A percentile compares a stretch with the other conserved stretches of the same genome.
These are phyloP conservation scores for Mobula birostris DNA, from an alignment of 2,113 vertebrate genomes.

Conservation along the genomic window DNA sequence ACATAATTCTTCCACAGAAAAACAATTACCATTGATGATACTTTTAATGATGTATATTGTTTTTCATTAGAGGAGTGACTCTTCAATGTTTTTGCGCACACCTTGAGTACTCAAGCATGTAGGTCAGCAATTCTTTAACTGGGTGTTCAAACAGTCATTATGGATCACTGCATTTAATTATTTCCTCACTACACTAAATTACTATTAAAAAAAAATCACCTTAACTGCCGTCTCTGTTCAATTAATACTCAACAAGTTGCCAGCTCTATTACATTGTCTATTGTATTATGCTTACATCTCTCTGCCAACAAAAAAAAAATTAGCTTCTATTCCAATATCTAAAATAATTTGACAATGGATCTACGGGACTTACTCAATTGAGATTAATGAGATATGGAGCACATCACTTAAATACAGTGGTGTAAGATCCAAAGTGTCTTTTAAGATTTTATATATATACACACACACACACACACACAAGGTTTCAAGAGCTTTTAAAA, in stretches of 20 bases:
- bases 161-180: constrained; percentile 26
- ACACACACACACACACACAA: no score
- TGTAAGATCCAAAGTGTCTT: background rate
- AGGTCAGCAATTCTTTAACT: constrained; percentile 28
- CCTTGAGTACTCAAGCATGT: background rate
- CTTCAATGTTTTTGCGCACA: background rate
- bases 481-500: background rate
- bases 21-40: constrained; percentile 6
- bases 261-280: background rate
- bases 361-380: background rate
- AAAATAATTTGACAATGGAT: background rate
- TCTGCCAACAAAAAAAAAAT: constrained; percentile 6
- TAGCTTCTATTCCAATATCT: background rate
- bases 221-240: constrained; percentile 20
- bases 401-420: background rate
- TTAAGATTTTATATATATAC: background rate
- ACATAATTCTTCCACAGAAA: background rate
- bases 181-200: constrained; percentile 18
- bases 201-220: background rate
- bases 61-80: constrained; percentile 9
- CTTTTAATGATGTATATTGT: constrained; percentile 15
- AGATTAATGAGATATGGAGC: background rate
- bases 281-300: background rate
- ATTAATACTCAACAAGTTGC: constrained; percentile 31
- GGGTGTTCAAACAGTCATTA: constrained; percentile 33